A percentile compares a stretch with the other conserved stretches of the same genome.
Evolutionary conservation across 1,140 invertebrate genomes (phyloP).

Genomic region (Platyscapa corneri): DNA sequence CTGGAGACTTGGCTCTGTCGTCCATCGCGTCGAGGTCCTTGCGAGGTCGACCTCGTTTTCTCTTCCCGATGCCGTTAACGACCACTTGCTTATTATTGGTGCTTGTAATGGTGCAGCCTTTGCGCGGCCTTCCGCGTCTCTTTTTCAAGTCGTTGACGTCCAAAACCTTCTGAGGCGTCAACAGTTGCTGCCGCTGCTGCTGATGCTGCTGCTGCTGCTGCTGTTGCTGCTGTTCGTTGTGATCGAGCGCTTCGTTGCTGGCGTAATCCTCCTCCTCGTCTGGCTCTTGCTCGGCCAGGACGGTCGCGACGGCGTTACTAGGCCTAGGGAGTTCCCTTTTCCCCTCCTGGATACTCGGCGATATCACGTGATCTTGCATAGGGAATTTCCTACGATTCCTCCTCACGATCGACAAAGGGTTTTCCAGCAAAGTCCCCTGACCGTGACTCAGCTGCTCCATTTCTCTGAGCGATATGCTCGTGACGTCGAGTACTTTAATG

Average conservation of each 20-base stretch:
- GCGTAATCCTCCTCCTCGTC: background rate
- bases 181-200: background rate
- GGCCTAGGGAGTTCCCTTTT: slow-evolving; percentile 17
- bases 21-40: background rate
- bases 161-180: slow-evolving; percentile 13
- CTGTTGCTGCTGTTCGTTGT: background rate
- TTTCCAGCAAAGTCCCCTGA: slow-evolving; percentile 19
- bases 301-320: slow-evolving; percentile 42
- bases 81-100: background rate
- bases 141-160: slow-evolving; percentile 32
- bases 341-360: background rate
- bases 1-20: background rate
- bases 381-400: background rate
- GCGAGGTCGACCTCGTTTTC: slow-evolving; percentile 41
- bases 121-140: slow-evolving; percentile 34
- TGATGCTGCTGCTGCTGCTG: background rate
- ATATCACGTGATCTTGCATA: background rate
- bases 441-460: slow-evolving; percentile 39
- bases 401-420: slow-evolving; percentile 22
- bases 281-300: slow-evolving; percentile 15
- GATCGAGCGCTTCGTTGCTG: background rate
- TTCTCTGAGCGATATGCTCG: slow-evolving; percentile 43
- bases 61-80: slow-evolving; percentile 23
- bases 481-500: slow-evolving; percentile 43
- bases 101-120: background rate